Evolutionary conservation across 1,140 invertebrate genomes (phyloP), one percentile per base, ranked within the genome.

Genomic region (Drosophila miranda): DNA sequence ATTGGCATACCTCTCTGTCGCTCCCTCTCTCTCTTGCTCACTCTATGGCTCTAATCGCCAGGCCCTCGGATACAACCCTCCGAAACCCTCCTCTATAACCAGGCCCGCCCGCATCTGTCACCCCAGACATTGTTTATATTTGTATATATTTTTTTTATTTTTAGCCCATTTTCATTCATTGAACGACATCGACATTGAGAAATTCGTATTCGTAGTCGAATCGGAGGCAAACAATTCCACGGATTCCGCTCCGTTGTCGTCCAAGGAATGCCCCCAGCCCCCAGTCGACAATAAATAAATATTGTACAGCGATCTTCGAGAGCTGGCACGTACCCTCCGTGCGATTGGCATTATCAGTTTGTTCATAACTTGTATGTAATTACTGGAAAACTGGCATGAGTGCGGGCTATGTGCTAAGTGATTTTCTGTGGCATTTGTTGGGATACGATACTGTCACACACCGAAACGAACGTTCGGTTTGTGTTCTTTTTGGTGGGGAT

Each of bases 131-230:
- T 67, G 64, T 68, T 70, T 42, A 43, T n/a, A n/a, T n/a, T 60
- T 42, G 55, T 58, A 72, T 52, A 54, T 52, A 54, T 72, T 72
- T 72, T 53, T 49, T 51, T 70, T 70, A 70, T 70, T 70, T 70
- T 70, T 70, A 70, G 67, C 16, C 28, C 19, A 48, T 59, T 38
- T 70, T 70, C 67, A 70, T 70, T 70, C 67, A 70, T 70, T 70
- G 46, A 70, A 70, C 44, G 11, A 70, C 48, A 46, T 41, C 46
- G 23, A 49, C 45, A 54, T n/a, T 42, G 28, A 70, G 46, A 70
- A 70, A 59, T 70, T 66, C 61, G 51, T 70, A 70, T 70, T 67
- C 62, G 38, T 66, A 38, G 44, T 68, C 34, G 34, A 38, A 13
- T 38, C 34, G 11, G 34, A 13, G 34, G 34, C 34, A 13, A 38